Evolutionary conservation across 1,140 invertebrate species (phyloP).

Genomic region (Phymastichus coffea): DNA sequence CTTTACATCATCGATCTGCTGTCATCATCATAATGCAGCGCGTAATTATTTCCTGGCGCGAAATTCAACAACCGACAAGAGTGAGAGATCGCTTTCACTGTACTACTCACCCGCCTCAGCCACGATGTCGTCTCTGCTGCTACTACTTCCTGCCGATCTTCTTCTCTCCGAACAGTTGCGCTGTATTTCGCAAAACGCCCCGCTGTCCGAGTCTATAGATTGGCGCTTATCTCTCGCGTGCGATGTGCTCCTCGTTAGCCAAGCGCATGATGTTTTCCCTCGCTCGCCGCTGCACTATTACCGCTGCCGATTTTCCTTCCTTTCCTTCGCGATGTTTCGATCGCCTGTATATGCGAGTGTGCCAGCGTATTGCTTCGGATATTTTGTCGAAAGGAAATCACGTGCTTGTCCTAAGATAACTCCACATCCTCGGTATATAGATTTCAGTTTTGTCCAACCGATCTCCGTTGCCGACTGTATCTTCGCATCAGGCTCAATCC

Average conservation of each 20-base stretch:
- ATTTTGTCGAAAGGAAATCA: too few species aligned
- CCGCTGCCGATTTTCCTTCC: not conserved
- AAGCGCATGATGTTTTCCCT: conserved; percentile 6
- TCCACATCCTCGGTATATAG: too few species aligned
- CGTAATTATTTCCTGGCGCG: not conserved
- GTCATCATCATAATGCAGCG: not conserved
- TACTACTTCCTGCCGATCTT: not conserved
- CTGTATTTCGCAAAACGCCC: too few species aligned
- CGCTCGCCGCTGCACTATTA: not conserved
- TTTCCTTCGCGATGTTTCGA: too few species aligned
- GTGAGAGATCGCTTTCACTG: not conserved
- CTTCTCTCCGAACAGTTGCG: too few species aligned
- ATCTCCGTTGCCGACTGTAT: too few species aligned
- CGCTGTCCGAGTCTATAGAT: too few species aligned
- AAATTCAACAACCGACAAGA: not conserved
- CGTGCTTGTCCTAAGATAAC: too few species aligned
- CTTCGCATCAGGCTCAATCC: too few species aligned
- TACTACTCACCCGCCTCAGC: conserved; percentile 21
- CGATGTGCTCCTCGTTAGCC: not conserved
- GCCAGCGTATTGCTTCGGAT: too few species aligned
- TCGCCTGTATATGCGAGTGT: too few species aligned
- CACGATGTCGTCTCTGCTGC: conserved; percentile 13
- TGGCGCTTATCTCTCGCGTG: conserved; percentile 16
- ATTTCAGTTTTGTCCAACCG: too few species aligned
- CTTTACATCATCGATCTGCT: not conserved